Conservation (phyloP, 2,113 vertebrate genomes). For the Tinamus guttatus region DNA sequence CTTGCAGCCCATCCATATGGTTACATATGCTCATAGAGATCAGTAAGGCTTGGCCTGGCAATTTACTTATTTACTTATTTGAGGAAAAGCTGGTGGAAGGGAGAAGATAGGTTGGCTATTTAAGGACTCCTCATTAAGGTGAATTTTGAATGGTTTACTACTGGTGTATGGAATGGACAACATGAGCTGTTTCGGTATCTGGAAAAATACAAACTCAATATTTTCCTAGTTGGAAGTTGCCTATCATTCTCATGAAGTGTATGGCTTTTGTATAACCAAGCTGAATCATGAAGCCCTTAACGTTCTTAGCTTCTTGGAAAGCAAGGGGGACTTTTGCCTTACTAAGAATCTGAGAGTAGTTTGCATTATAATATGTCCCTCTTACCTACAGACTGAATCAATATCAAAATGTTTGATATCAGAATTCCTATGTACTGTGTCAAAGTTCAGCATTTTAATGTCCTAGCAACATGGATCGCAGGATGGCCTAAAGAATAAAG, state of each 20-base stretch:
- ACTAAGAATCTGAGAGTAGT: neutral
- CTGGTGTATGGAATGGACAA: neutral
- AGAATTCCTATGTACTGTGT: neutral
- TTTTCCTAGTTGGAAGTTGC: neutral
- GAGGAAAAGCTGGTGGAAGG: neutral
- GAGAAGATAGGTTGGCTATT: neutral
- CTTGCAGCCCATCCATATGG: slow-evolving; percentile 58
- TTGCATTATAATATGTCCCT: neutral
- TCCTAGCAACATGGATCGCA: neutral
- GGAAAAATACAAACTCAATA: neutral
- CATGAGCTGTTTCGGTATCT: neutral
- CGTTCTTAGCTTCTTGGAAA: neutral
- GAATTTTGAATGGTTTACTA: neutral
- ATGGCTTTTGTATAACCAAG: neutral
- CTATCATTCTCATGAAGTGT: neutral
- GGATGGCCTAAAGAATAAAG: neutral
- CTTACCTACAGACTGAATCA: neutral
- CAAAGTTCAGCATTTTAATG: neutral
- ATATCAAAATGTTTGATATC: neutral
- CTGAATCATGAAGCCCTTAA: neutral
- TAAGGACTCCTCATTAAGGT: neutral
- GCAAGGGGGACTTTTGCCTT: neutral
- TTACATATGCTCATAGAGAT: slow-evolving; percentile 55
- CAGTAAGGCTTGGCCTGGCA: slow-evolving; percentile 37
- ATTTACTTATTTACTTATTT: slow-evolving; percentile 31